Evolutionary conservation across 2,797 vertebrate genomes (phyloP), one percentile per base, ranked within the genome.

Genomic region (Apodemus agrarius): DNA sequence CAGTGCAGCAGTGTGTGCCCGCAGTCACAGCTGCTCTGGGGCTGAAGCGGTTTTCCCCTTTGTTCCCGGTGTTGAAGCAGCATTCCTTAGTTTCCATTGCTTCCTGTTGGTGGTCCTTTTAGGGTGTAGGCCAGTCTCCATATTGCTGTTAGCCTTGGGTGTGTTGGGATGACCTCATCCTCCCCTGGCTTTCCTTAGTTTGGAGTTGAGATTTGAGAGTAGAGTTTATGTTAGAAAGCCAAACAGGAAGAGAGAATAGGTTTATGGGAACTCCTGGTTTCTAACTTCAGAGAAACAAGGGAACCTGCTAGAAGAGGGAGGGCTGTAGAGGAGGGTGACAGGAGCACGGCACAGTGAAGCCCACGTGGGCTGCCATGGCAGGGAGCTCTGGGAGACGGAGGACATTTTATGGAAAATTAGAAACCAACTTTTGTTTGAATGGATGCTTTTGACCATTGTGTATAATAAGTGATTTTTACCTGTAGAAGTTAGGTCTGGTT

Each of bases 321-420:
- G 57, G 13, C 34, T 24, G 22, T 40, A 7, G 59, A 49, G 21
- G 24, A 54, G 34, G 29, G 14, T 46, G 12, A n/a, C 0, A 13
- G 9, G 84, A 37, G 14, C 31, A n/a, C 26, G 8, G 8, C 84
- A 69, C 2, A 10, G 2, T 17, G n/a, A 52, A 37, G 14, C 84
- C 59, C 61, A 13, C 65, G 65, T 57, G 34, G 19, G 84, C 34
- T 87, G 13, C 5, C 10, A 11, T 83, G 49, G 80, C n/a, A 69
- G 6, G 26, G 49, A 90, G 31, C 34, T 92, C 80, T 81, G 17
- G 79, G 46, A 69, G 92, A 43, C 26, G 1, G 89, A 67, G 0
- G 91, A 67, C 31, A 24, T 91, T 95, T 69, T 91, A 90, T 88
- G 80, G 59, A 85, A 92, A 90, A 69, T 49, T 24, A 40, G n/a